Conservation (phyloP, 2,113 vertebrate genomes). For the Phalacrocorax brasilianus region DNA sequence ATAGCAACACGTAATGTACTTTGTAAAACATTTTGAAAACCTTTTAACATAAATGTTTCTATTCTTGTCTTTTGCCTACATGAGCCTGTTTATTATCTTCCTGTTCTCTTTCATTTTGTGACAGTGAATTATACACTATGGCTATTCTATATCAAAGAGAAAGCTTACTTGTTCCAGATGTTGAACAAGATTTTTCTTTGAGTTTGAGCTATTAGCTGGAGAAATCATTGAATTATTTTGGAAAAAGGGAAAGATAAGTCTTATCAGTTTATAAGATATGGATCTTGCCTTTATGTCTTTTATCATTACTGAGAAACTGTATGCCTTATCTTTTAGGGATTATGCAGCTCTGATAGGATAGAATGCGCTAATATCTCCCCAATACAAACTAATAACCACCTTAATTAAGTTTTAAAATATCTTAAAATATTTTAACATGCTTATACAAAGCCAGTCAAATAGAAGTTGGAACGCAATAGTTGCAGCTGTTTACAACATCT, state of each 20-base stretch:
- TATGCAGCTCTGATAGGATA: not conserved
- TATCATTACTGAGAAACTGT: not conserved
- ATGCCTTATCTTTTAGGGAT: not conserved
- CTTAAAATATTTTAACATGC: not conserved
- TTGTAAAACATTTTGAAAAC: not conserved
- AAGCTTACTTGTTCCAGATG: not conserved
- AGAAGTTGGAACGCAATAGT: not conserved
- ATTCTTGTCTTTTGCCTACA: not conserved
- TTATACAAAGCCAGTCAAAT: not conserved
- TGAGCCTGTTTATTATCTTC: not conserved
- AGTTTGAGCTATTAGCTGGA: not conserved
- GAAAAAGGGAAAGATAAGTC: not conserved
- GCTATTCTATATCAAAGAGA: not conserved
- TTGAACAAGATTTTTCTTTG: not conserved
- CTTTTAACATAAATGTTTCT: not conserved
- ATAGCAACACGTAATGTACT: not conserved
- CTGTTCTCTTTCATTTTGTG: not conserved
- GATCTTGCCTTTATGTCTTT: not conserved
- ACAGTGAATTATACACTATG: fast-evolving
- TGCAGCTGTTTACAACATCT: not conserved
- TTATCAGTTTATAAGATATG: not conserved
- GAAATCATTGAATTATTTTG: not conserved
- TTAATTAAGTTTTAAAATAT: not conserved
- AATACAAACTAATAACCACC: not conserved
- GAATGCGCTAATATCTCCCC: not conserved